Percentiles rank a stretch among this genome's conserved stretches.
phyloP scores from a whole-genome alignment of 2,888 invertebrate genomes.

The Aphodius sticticus region DNA sequence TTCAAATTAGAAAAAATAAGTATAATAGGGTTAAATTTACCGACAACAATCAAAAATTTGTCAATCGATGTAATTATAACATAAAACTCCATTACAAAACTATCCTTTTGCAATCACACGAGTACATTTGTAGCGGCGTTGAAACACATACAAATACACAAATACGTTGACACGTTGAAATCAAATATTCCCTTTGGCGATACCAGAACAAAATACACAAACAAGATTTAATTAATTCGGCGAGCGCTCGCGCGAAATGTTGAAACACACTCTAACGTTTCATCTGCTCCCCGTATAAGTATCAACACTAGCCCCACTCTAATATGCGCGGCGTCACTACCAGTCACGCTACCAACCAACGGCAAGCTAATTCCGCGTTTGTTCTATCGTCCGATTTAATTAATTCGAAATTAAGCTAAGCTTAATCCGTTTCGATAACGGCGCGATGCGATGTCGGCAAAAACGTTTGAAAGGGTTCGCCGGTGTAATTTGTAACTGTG shows the following conservation, averaged over 20 bases:
- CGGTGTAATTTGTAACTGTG: slow-evolving; percentile 34
- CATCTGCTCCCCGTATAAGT: not conserved
- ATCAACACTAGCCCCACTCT: not conserved
- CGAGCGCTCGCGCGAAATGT: not conserved
- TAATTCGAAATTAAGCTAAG: slow-evolving; percentile 34
- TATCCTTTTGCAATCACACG: too few relatives aligned
- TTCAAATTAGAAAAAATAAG: too few relatives aligned
- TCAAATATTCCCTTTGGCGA: not conserved
- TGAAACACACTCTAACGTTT: not conserved
- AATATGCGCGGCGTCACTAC: not conserved
- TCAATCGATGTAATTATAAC: too few relatives aligned
- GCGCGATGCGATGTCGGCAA: slow-evolving; percentile 30
- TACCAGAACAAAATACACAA: not conserved
- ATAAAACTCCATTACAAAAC: too few relatives aligned
- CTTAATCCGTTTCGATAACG: slow-evolving; percentile 33
- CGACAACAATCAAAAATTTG: too few relatives aligned
- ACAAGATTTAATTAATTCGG: not conserved
- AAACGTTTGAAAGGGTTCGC: slow-evolving; percentile 32
- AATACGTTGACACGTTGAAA: not conserved
- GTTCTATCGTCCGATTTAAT: slow-evolving; percentile 25
- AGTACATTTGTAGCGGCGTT: too few relatives aligned
- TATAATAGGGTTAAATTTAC: too few relatives aligned
- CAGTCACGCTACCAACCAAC: not conserved
- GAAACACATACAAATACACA: not conserved
- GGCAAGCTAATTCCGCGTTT: not conserved